Conservation (phyloP, 2,797 vertebrate species). For the Enoplosus armatus region DNA sequence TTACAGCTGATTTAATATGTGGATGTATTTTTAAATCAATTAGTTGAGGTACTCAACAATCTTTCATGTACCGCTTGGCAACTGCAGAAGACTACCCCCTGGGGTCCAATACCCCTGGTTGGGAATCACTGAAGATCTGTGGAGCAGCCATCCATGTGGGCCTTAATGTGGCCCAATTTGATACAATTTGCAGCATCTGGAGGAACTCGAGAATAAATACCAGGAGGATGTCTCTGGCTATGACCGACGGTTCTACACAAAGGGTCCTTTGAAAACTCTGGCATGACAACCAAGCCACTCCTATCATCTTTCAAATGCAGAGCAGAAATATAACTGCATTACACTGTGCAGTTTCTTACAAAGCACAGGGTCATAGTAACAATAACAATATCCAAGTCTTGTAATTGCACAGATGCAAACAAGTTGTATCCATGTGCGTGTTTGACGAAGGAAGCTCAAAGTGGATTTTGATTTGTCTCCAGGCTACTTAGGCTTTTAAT, state of each 20-base stretch:
- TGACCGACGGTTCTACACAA: slow-evolving; percentile 76
- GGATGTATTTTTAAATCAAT: neutral
- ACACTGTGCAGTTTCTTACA: slow-evolving; percentile 64
- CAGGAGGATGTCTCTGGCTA: slow-evolving; percentile 83
- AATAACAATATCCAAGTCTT: slow-evolving; percentile 63
- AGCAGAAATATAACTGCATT: slow-evolving; percentile 76
- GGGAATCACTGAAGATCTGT: slow-evolving; percentile 43
- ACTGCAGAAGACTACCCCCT: neutral
- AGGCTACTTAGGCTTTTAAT: slow-evolving; percentile 49
- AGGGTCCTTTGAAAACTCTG: slow-evolving; percentile 81
- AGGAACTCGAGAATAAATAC: slow-evolving; percentile 80
- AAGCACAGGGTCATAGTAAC: slow-evolving; percentile 53
- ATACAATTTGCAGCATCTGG: slow-evolving; percentile 85
- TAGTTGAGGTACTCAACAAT: neutral
- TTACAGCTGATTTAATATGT: neutral
- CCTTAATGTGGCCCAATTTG: slow-evolving; percentile 77
- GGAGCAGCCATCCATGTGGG: slow-evolving; percentile 52
- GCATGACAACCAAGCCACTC: slow-evolving; percentile 81
- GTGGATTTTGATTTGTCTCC: slow-evolving; percentile 46
- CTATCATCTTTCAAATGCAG: slow-evolving; percentile 77
- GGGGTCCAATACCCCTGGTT: slow-evolving; percentile 3
- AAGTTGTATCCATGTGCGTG: slow-evolving; percentile 24
- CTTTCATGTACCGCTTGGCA: neutral
- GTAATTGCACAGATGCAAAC: slow-evolving; percentile 52
- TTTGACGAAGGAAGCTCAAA: slow-evolving; percentile 21